phyloP scores from a whole-genome alignment of 2,797 vertebrate genomes.

The Meda fulgida region DNA sequence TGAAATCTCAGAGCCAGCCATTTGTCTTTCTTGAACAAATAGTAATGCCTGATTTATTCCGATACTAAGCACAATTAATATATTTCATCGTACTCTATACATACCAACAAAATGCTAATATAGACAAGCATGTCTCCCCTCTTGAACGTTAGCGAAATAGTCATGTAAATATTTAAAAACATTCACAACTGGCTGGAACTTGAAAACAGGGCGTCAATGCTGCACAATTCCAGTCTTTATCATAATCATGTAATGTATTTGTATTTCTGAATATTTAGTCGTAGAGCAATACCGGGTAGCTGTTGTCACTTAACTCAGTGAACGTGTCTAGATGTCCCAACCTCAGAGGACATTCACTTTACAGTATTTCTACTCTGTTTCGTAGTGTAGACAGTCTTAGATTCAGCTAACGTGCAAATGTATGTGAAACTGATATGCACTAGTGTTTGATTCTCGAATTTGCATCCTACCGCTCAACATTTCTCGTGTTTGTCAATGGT shows the following conservation, averaged over 20 bases:
- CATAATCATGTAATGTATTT: conserved; percentile 72
- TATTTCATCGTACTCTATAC: conserved; percentile 27
- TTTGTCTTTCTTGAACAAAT: conserved; percentile 14
- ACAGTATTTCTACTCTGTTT: conserved; percentile 71
- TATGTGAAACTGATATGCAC: conserved; percentile 74
- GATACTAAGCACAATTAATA: conserved; percentile 50
- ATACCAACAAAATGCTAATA: conserved; percentile 22
- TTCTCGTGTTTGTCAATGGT: conserved; percentile 68
- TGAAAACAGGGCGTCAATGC: conserved; percentile 68
- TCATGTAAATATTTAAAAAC: conserved; percentile 34
- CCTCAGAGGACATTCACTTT: conserved; percentile 65
- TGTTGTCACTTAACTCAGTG: conserved; percentile 71
- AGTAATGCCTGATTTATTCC: conserved; percentile 26
- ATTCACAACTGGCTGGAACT: conserved; percentile 8
- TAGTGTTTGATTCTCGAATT: conserved; percentile 66
- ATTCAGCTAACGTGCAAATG: conserved; percentile 74
- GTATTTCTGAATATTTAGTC: conserved; percentile 76
- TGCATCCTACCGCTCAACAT: conserved; percentile 65
- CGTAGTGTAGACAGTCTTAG: conserved; percentile 73
- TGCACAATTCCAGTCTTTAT: conserved; percentile 63
- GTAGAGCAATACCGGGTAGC: conserved; percentile 76
- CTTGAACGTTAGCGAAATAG: neutral
- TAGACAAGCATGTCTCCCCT: conserved; percentile 21
- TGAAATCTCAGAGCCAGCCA: conserved; percentile 6
- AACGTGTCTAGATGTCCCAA: conserved; percentile 68